Evolutionary conservation across 2,888 invertebrate genomes (phyloP).

Genomic region (Tenthredo scrophulariae): DNA sequence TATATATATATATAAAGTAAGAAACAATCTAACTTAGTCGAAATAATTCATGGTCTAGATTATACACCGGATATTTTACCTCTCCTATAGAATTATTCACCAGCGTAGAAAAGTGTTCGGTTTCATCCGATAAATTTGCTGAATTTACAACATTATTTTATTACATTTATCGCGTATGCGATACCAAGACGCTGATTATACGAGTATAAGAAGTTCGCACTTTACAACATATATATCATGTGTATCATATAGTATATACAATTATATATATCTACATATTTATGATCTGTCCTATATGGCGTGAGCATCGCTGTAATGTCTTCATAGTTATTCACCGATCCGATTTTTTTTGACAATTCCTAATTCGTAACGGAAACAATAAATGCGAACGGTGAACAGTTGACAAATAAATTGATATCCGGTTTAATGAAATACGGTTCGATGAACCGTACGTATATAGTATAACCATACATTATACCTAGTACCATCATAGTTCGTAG

Average conservation of each 20-base stretch:
- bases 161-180: neutral
- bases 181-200: neutral
- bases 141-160: neutral
- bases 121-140: neutral
- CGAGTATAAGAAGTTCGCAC: neutral
- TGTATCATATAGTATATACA: too few relatives aligned
- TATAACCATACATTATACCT: neutral
- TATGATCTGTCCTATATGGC: neutral
- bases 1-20: neutral
- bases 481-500: neutral
- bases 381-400: constrained; percentile 1
- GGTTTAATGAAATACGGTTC: constrained; percentile 35
- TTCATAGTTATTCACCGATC: neutral
- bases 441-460: constrained; percentile 20
- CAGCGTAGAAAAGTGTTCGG: neutral
- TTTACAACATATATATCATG: too few relatives aligned
- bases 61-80: constrained; percentile 3
- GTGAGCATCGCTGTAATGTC: neutral
- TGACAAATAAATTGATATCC: constrained; percentile 44
- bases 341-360: constrained; percentile 16
- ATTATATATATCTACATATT: neutral
- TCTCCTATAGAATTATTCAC: neutral
- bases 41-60: neutral
- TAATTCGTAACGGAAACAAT: constrained; percentile 47
- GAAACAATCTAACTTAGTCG: neutral